Evolutionary conservation across 2,113 vertebrate species (phyloP), one percentile per base, ranked within the genome.

Genomic region (Elephantulus edwardii): DNA sequence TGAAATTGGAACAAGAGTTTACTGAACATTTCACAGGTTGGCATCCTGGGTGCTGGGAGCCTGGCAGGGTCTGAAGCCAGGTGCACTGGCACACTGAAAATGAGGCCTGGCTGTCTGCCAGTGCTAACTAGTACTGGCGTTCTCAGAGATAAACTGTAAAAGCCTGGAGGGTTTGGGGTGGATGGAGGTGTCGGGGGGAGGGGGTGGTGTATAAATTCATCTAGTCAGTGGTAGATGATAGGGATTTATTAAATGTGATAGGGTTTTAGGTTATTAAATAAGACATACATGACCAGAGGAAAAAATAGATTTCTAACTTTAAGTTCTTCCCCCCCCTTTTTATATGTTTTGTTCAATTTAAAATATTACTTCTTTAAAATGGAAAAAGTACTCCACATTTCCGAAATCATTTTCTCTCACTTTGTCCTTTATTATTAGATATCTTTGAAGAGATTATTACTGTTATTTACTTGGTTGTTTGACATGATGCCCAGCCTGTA

Each of bases 11-110:
- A 96, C 99, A 99, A 92, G 99, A 99, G 95, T 99, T 99, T 96
- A 99, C 98, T 12, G 99, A 99, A 96, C 98, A 99, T 94, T 99
- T 99, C 96, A 99, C 99, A 98, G 99, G 99, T 99, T 14, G 95
- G 98, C 96, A 78, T 93, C 84, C 11, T 81, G 82, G 88, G 20
- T 72, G 22, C 40, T 6, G 86, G 33, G 84, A 91, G 35, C 24
- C n/a, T 77, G 68, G 26, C 14, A 72, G 26, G 56, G 62, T 74
- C 66, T 82, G 35, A 42, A 82, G 44, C 76, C 35, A 35, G 22
- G 19, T 88, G 38, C 70, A 68, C 50, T 64, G n/a, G 86, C 58
- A 38, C 62, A 33, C 48, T 82, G 70, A 92, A 71, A 66, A 83
- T 48, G 19, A 86, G 74, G 85, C 80, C 88, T 75, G 77, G 62